A percentile compares a stretch with the other conserved stretches of the same genome.
Evolutionary conservation across 2,888 invertebrate genomes (phyloP).

Genomic region (Labia minor): DNA sequence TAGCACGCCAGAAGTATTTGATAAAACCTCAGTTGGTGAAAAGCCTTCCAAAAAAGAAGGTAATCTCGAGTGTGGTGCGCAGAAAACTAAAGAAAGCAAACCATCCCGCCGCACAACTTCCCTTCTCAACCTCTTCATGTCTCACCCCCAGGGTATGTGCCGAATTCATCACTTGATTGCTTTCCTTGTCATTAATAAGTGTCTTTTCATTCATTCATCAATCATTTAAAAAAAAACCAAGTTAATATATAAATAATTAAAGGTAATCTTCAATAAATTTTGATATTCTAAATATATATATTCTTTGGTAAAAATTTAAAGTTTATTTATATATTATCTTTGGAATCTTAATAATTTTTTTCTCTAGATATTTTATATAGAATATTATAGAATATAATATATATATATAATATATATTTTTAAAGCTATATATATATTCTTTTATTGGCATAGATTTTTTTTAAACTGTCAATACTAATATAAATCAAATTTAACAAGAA

Average conservation of each 20-base stretch:
- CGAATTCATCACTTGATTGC: constrained; percentile 20
- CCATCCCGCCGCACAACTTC: constrained; percentile 87
- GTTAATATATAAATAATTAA: not conserved
- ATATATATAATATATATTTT: too few species aligned
- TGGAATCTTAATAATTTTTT: too few species aligned
- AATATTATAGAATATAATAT: too few species aligned
- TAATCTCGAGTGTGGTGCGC: constrained; percentile 36
- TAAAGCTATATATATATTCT: too few species aligned
- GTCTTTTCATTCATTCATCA: constrained; percentile 17
- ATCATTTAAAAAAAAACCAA: not conserved
- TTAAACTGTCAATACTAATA: too few species aligned
- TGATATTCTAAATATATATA: not conserved
- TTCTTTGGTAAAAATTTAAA: not conserved
- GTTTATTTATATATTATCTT: too few species aligned
- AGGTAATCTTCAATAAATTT: too few species aligned
- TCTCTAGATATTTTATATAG: too few species aligned
- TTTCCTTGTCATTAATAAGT: constrained; percentile 18
- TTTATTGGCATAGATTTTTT: too few species aligned
- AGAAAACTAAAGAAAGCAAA: constrained; percentile 42
- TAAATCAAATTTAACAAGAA: too few species aligned
- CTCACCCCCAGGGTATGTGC: constrained; percentile 81
- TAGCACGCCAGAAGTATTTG: constrained; percentile 26
- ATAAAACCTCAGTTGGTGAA: constrained; percentile 30
- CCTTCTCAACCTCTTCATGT: constrained; percentile 89
- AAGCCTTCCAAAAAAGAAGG: constrained; percentile 57